Evolutionary conservation across 2,113 vertebrate species (phyloP).

Genomic region (Dipodomys spectabilis): DNA sequence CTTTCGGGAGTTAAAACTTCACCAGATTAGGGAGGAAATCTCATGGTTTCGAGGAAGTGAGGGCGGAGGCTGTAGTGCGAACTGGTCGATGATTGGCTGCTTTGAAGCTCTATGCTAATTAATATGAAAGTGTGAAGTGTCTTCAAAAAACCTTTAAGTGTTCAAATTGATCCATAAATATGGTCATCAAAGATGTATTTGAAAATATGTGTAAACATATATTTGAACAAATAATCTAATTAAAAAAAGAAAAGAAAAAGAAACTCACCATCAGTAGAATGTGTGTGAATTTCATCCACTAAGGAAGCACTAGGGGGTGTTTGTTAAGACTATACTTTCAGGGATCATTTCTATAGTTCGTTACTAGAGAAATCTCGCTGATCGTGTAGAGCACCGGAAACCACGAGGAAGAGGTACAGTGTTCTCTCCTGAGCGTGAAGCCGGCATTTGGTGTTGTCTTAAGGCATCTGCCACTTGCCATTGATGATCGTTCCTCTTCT

Average conservation of each 20-base stretch:
- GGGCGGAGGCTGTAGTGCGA: neutral
- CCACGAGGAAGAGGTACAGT: constrained; percentile 1
- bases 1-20: neutral
- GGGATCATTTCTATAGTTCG: constrained; percentile 76
- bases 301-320: rapidly evolving
- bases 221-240: rapidly evolving
- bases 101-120: constrained; percentile 60
- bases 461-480: neutral
- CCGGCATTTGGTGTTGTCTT: neutral
- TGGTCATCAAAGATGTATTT: too few species aligned
- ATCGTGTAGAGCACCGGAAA: neutral
- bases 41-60: too few species aligned
- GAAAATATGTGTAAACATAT: rapidly evolving
- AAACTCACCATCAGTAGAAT: rapidly evolving
- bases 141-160: neutral
- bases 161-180: neutral
- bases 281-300: rapidly evolving
- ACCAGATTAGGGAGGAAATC: neutral
- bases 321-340: constrained; percentile 69
- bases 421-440: constrained; percentile 47
- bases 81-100: constrained; percentile 36
- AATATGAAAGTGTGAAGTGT: rapidly evolving
- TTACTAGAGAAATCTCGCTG: constrained; percentile 23
- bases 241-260: rapidly evolving
- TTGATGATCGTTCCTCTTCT: constrained; percentile 45